Conservation (phyloP, 1,140 invertebrate species). For the Musca domestica region DNA sequence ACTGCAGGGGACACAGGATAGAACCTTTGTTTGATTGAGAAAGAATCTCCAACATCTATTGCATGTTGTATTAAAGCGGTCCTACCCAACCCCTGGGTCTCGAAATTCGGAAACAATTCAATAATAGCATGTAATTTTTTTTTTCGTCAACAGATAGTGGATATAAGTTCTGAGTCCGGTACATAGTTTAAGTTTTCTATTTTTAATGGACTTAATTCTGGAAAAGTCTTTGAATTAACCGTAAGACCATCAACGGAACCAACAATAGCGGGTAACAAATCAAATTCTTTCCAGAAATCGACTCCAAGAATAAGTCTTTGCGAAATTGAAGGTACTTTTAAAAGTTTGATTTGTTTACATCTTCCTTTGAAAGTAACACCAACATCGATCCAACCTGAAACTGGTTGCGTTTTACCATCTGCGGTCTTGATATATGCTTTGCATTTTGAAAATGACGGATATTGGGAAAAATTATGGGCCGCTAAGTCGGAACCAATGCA, state of each 20-base stretch:
- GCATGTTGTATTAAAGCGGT: too few relatives aligned
- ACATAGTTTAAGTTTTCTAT: too few relatives aligned
- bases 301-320: not conserved
- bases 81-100: too few relatives aligned
- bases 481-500: constrained; percentile 6
- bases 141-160: too few relatives aligned
- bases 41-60: too few relatives aligned
- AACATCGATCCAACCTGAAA: not conserved
- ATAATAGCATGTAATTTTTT: too few relatives aligned
- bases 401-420: not conserved
- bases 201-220: too few relatives aligned
- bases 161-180: too few relatives aligned
- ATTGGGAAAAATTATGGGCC: not conserved
- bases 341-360: not conserved
- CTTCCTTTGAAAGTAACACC: not conserved
- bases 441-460: not conserved
- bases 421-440: not conserved
- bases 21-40: too few relatives aligned
- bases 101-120: too few relatives aligned
- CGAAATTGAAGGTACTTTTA: not conserved
- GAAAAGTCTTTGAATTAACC: too few relatives aligned
- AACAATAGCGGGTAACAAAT: not conserved
- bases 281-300: constrained; percentile 9
- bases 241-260: not conserved
- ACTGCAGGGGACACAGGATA: too few relatives aligned